These are phyloP conservation scores for Equus quagga DNA, from an alignment of 2,113 vertebrate species.

Conservation along the genomic window DNA sequence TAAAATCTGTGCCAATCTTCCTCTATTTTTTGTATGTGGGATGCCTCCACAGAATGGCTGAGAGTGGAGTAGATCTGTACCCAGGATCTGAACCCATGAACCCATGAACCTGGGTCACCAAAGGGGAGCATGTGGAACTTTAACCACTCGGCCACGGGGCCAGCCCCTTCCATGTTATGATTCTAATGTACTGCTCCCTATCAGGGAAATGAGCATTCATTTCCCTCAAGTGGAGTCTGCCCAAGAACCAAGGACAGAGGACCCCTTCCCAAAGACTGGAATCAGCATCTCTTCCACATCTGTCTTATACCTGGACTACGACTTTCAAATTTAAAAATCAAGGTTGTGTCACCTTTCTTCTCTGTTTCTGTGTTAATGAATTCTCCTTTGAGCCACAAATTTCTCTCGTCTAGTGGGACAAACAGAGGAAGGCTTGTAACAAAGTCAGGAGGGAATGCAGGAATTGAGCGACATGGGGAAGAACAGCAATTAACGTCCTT, in stretches of 20 bases:
- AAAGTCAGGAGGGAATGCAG: neutral
- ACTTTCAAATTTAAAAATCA: neutral
- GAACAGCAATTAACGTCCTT: neutral
- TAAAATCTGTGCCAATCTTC: no score
- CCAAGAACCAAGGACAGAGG: neutral
- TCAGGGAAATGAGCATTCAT: neutral
- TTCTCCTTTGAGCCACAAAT: neutral
- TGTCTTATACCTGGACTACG: fast-evolving
- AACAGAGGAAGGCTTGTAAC: neutral
- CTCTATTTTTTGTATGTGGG: no score
- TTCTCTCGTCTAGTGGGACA: neutral
- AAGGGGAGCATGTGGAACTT: no score
- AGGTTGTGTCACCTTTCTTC: neutral
- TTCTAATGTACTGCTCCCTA: neutral
- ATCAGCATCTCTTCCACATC: neutral
- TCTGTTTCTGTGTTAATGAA: neutral
- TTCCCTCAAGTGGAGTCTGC: neutral
- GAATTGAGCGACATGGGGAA: neutral
- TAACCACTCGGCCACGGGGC: no score
- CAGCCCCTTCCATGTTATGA: no score
- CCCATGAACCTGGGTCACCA: no score
- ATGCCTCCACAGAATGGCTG: no score
- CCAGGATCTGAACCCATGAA: no score
- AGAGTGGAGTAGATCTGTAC: no score
- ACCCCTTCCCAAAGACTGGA: neutral